Conservation (phyloP, 2,888 invertebrate species). For the Conistra vaccinii region DNA sequence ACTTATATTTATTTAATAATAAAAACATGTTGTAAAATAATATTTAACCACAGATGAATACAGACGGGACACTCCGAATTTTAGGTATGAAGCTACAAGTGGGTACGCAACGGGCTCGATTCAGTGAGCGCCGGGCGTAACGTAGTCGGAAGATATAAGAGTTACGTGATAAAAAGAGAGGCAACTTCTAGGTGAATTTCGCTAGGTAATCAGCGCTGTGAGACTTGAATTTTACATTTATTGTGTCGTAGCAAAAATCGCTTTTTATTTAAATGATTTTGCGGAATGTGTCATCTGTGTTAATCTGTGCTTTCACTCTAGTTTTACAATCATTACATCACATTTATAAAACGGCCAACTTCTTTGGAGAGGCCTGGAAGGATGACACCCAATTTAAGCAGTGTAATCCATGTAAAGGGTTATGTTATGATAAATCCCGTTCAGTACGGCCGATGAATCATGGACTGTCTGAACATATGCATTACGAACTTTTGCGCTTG, state of each 20-base stretch:
- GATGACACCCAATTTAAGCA: not conserved
- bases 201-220: too few relatives aligned
- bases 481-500: not conserved
- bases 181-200: too few relatives aligned
- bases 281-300: too few relatives aligned
- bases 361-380: not conserved
- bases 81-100: too few relatives aligned
- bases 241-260: too few relatives aligned
- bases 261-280: too few relatives aligned
- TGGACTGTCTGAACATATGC: not conserved
- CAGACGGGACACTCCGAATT: too few relatives aligned
- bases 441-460: not conserved
- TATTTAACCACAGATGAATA: not conserved
- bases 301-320: not conserved
- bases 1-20: slow-evolving; percentile 37
- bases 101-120: too few relatives aligned
- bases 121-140: too few relatives aligned
- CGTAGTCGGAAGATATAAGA: too few relatives aligned
- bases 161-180: too few relatives aligned
- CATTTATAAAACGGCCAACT: not conserved
- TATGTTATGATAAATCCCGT: not conserved
- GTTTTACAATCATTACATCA: slow-evolving; percentile 7
- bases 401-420: not conserved
- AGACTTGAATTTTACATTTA: too few relatives aligned
- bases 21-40: slow-evolving; percentile 12